phyloP scores from a whole-genome alignment of 2,113 vertebrate species.

The Pristiophorus japonicus region DNA sequence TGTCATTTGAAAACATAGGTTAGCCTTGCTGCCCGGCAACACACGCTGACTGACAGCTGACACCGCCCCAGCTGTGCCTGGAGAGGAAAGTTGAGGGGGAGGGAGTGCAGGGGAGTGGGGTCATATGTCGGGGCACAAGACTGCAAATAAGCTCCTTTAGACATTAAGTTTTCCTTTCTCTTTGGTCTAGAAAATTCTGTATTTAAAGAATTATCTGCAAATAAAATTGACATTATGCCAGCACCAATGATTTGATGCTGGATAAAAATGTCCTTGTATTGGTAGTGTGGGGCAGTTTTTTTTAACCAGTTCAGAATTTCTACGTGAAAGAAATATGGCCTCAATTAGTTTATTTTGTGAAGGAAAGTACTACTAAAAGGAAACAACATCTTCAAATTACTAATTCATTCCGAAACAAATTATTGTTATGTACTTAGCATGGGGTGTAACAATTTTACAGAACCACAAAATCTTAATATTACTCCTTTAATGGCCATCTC shows the following conservation, averaged over 20 bases:
- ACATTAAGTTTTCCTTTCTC: background rate
- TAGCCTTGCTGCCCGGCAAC: constrained; percentile 49
- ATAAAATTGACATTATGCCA: background rate
- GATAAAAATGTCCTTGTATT: background rate
- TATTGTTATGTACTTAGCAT: constrained; percentile 1
- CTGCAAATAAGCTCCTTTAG: background rate
- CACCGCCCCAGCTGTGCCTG: constrained; percentile 41
- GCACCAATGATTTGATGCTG: background rate
- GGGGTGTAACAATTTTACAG: constrained; percentile 4
- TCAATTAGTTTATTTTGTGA: background rate
- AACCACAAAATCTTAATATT: background rate
- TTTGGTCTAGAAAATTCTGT: background rate
- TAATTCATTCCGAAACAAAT: constrained; percentile 26
- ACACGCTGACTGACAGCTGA: constrained; percentile 41
- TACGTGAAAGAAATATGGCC: background rate
- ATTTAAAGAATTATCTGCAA: background rate
- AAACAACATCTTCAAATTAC: background rate
- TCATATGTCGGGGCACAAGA: background rate
- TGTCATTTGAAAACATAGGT: constrained; percentile 44
- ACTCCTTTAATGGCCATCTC: constrained; percentile 41
- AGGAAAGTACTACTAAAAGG: background rate
- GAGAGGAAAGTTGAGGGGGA: constrained; percentile 35
- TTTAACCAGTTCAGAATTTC: background rate
- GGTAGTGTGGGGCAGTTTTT: background rate
- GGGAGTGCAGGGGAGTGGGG: background rate